Evolutionary conservation across 2,888 invertebrate genomes (phyloP).

Genomic region (Pomacea canaliculata): DNA sequence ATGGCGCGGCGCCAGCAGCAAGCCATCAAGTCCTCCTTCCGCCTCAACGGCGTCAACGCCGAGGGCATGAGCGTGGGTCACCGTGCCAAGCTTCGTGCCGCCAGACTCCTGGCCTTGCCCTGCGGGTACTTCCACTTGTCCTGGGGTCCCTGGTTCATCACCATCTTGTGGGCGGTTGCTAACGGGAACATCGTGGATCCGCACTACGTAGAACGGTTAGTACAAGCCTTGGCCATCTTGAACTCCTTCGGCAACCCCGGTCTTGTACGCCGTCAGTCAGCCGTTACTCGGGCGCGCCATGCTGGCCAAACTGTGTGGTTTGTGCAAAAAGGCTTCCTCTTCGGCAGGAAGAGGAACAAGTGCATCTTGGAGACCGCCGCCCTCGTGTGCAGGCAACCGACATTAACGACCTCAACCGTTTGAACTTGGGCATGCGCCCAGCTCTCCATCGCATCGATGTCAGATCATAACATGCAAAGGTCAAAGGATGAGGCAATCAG

Average conservation of each 20-base stretch:
- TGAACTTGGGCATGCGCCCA: background rate
- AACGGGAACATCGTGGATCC: slow-evolving; percentile 5
- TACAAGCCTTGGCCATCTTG: slow-evolving; percentile 14
- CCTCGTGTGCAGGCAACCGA: background rate
- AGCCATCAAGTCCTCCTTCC: slow-evolving; percentile 15
- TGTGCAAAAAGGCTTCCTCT: background rate
- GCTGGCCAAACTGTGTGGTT: slow-evolving; percentile 2
- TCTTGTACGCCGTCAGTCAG: slow-evolving; percentile 24
- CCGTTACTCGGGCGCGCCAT: slow-evolving; percentile 23
- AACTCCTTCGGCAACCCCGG: slow-evolving; percentile 21
- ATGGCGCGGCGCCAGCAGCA: slow-evolving; percentile 21
- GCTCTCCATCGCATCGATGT: too few species aligned
- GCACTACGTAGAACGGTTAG: slow-evolving; percentile 9
- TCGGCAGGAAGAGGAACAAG: background rate
- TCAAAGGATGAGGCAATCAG: too few species aligned
- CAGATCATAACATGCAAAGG: too few species aligned
- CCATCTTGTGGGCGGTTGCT: slow-evolving; percentile 15
- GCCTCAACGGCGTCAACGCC: background rate
- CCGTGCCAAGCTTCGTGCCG: slow-evolving; percentile 17
- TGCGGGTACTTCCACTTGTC: slow-evolving; percentile 25
- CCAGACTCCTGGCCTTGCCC: slow-evolving; percentile 17
- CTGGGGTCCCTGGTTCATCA: slow-evolving; percentile 24
- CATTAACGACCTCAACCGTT: background rate
- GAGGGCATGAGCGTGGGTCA: background rate
- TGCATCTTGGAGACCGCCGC: background rate